A percentile compares a stretch with the other conserved stretches of the same genome.
Conservation (phyloP, 1,140 invertebrate genomes). For the Achatina immaculata region DNA sequence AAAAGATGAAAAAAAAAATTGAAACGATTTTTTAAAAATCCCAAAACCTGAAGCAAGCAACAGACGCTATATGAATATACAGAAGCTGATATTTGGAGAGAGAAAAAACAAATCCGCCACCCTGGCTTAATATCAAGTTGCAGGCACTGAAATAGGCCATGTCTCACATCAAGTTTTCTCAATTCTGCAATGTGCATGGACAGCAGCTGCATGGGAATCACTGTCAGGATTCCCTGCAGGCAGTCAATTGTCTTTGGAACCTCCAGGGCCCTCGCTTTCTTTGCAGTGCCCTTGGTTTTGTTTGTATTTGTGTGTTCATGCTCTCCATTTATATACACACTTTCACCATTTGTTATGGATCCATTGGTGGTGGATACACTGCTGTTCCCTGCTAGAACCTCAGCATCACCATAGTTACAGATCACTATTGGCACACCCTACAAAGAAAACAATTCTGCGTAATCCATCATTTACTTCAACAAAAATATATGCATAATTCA, state of each 20-base stretch:
- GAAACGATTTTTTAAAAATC: too few relatives aligned
- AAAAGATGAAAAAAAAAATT: too few relatives aligned
- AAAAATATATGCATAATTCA: too few relatives aligned
- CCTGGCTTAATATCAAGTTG: not conserved
- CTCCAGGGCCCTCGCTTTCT: constrained; percentile 19
- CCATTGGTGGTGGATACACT: constrained; percentile 72
- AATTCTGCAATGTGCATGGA: constrained; percentile 98
- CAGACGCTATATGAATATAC: not conserved
- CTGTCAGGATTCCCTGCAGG: constrained; percentile 90
- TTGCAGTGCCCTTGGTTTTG: not conserved
- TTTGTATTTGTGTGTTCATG: not conserved
- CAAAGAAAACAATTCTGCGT: not conserved
- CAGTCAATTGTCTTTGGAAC: constrained; percentile 95
- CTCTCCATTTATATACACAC: not conserved
- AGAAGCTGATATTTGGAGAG: not conserved
- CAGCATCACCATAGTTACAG: constrained; percentile 90
- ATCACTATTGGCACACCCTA: constrained; percentile 92
- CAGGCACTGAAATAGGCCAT: not conserved
- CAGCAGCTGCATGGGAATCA: constrained; percentile 97
- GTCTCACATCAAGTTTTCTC: constrained; percentile 91
- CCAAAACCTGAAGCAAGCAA: constrained; percentile 6
- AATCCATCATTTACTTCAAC: not conserved
- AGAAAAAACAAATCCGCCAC: not conserved
- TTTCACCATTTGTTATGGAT: not conserved
- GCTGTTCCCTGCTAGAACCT: constrained; percentile 82